phyloP scores from a whole-genome alignment of 2,113 vertebrate species.

The Eclectus roratus region DNA sequence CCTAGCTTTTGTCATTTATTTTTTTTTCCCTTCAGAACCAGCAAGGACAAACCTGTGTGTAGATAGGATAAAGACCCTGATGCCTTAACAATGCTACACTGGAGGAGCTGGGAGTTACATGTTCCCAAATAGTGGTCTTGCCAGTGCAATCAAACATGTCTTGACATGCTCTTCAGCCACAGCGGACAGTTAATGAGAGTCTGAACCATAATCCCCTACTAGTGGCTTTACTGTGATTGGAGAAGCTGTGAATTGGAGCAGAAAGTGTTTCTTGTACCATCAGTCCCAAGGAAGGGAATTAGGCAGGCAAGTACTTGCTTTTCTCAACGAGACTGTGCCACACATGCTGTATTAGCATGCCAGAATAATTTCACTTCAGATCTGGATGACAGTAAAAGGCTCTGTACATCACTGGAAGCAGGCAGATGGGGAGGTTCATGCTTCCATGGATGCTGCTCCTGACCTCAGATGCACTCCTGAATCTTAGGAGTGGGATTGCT shows the following conservation, averaged over 20 bases:
- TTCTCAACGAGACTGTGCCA: neutral
- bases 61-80: neutral
- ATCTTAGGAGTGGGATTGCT: neutral
- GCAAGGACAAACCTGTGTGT: neutral
- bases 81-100: neutral
- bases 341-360: neutral
- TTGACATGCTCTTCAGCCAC: neutral
- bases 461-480: neutral
- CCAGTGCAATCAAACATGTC: neutral
- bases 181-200: neutral
- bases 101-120: neutral
- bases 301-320: neutral
- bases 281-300: neutral
- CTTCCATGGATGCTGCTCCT: neutral
- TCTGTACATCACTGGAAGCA: neutral
- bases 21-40: neutral
- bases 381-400: neutral
- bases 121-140: neutral
- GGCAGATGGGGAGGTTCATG: neutral
- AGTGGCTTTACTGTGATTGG: neutral
- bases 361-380: slow-evolving; percentile 9
- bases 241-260: slow-evolving; percentile 36
- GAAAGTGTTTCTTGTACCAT: neutral
- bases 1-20: neutral
- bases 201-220: neutral